Evolutionary conservation across 2,113 vertebrate genomes (phyloP).

Genomic region (Hepsetus odoe): DNA sequence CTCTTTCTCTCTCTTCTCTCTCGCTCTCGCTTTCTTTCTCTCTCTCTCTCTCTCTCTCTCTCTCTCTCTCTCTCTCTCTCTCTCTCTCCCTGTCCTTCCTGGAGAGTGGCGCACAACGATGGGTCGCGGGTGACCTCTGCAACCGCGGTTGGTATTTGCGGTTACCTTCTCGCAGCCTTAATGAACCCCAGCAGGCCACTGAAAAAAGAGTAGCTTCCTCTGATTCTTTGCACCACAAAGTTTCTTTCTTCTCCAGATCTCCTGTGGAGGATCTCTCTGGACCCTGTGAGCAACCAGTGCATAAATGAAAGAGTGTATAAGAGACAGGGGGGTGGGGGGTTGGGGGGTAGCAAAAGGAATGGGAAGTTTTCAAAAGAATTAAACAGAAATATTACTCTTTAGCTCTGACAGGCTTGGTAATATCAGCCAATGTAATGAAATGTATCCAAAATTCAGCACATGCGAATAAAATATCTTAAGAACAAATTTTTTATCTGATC

Average conservation of each 20-base stretch:
- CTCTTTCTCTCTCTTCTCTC: constrained; percentile 7
- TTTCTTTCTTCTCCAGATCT: not conserved
- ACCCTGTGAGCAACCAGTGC: not conserved
- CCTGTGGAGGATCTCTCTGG: constrained; percentile 20
- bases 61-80: not conserved
- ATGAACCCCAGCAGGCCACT: constrained; percentile 75
- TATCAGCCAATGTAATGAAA: too few species aligned
- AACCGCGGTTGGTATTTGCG: constrained; percentile 74
- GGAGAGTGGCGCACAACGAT: constrained; percentile 68
- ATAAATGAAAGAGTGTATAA: too few species aligned
- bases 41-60: not conserved
- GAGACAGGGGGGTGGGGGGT: too few species aligned
- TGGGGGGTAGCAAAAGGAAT: too few species aligned
- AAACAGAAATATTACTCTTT: too few species aligned
- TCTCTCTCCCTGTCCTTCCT: constrained; percentile 7
- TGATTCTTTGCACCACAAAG: constrained; percentile 40
- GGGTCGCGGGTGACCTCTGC: constrained; percentile 70
- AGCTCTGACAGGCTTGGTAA: too few species aligned
- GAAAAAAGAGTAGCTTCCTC: constrained; percentile 66
- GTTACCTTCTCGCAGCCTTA: constrained; percentile 69
- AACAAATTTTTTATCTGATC: too few species aligned
- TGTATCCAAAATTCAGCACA: too few species aligned
- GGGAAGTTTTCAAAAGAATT: too few species aligned
- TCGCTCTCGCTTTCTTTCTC: constrained; percentile 6
- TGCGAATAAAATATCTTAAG: too few species aligned